Base-by-base conservation (phyloP, 2,797 vertebrate genomes). In the Pagetopsis macropterus region DNA sequence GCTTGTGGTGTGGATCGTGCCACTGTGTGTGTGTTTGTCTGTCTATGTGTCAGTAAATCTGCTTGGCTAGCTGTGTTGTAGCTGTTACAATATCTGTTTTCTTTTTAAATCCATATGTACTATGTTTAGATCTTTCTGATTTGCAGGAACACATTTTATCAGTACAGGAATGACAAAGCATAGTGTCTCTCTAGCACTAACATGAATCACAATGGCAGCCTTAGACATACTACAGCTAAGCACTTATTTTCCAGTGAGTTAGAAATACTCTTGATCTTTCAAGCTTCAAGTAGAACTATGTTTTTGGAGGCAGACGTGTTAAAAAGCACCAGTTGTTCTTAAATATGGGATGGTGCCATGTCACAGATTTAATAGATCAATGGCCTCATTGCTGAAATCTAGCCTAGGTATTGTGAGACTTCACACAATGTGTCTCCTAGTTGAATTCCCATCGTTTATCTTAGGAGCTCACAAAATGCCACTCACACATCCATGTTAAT, bases 401-500 rank as follows among this genome's bases (percentile, higher is more conserved):
- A 43, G 31, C 44, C 64, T 55, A 10, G 72, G 60, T 70, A 75
- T 87, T 76, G 54, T 74, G 70, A 84, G 63, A 81, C 70, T 70
- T 78, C 19, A 78, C 3, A 14, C 54, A 78, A 68, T 66, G 73
- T 21, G 15, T 67, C 52, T 64, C 70, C 16, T 55, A 40, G 84
- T 86, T 78, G 27, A 82, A 87, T 89, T 89, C 72, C 66, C 5
- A 46, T 84, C 11, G 59, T 86, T 90, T 87, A 85, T 88, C 75
- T 79, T 71, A 50, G 78, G 81, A 81, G 72, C 85, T 86, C 72
- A 62, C 88, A 86, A 89, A 88, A 92, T 86, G 84, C 80, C 84
- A 68, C 74, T 83, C 45, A 31, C 79, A 82, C 84, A 81, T 93
- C 76, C 77, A 84, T 55, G 70, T 75, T 90, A 91, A 91, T 89